These are phyloP conservation scores for Boleophthalmus pectinirostris DNA, from an alignment of 2,113 vertebrate genomes.

Conservation along the genomic window DNA sequence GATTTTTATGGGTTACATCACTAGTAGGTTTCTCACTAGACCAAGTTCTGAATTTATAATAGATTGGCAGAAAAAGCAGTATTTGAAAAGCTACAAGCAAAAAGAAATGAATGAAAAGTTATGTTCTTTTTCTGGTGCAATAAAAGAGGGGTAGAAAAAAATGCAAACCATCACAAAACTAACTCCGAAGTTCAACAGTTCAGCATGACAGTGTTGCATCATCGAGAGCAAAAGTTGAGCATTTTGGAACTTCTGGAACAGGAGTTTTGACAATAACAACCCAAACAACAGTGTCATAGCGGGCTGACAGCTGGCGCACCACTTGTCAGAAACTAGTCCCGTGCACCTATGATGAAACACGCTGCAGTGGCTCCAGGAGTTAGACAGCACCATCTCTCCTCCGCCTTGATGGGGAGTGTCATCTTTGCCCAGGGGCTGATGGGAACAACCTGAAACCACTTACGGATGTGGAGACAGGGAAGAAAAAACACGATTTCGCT, in stretches of 20 bases:
- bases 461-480: constrained; percentile 49
- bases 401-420: constrained; percentile 65
- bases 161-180: background rate
- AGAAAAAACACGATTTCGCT: constrained; percentile 56
- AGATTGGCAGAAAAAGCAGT: background rate
- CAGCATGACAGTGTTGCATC: background rate
- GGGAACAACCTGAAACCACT: constrained; percentile 66
- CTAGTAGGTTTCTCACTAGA: too few species aligned
- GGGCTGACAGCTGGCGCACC: background rate
- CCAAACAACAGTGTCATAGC: background rate
- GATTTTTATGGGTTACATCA: background rate
- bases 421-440: constrained; percentile 67
- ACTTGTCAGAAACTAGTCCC: constrained; percentile 17
- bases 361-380: constrained; percentile 41
- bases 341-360: constrained; percentile 71
- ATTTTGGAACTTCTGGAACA: background rate
- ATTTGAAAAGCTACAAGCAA: background rate
- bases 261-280: constrained; percentile 6
- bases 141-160: background rate
- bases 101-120: background rate
- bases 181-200: background rate
- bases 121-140: background rate
- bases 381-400: constrained; percentile 28
- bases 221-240: background rate
- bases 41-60: too few species aligned